These are phyloP conservation scores for Atrichornis clamosus DNA, from an alignment of 2,113 vertebrate genomes.

Conservation along the genomic window DNA sequence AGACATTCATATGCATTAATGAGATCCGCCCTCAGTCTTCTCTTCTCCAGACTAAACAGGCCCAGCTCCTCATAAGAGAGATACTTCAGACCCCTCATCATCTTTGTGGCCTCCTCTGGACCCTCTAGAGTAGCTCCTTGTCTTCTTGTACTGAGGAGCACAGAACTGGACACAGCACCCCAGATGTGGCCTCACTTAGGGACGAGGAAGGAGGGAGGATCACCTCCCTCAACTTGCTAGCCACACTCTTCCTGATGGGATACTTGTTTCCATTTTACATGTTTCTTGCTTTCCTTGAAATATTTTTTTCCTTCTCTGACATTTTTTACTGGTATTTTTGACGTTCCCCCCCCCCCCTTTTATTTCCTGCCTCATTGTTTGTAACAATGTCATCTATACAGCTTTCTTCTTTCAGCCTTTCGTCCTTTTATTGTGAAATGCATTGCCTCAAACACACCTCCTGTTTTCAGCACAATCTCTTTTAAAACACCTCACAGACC, in stretches of 20 bases:
- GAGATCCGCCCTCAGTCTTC: not conserved
- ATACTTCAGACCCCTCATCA: not conserved
- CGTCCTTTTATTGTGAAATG: not conserved
- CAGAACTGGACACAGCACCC: not conserved
- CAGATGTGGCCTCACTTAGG: not conserved
- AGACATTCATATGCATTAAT: not conserved
- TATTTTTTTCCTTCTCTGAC: not conserved
- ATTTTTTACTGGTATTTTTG: not conserved
- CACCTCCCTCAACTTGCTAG: not conserved
- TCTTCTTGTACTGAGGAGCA: not conserved
- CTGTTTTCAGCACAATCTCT: not conserved
- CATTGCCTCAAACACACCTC: not conserved
- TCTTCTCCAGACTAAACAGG: not conserved
- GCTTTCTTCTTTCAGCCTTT: not conserved
- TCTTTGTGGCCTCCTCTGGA: not conserved
- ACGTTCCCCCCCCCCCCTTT: not conserved
- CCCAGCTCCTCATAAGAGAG: not conserved
- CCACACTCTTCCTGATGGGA: not conserved
- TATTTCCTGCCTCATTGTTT: slow-evolving; percentile 1
- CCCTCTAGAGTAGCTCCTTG: not conserved
- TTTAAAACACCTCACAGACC: not conserved
- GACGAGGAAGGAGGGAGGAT: not conserved
- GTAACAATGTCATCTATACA: not conserved
- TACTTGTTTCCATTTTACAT: not conserved
- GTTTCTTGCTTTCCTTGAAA: not conserved